phyloP scores from a whole-genome alignment of 2,888 invertebrate genomes.

The Drosophila leonis region DNA sequence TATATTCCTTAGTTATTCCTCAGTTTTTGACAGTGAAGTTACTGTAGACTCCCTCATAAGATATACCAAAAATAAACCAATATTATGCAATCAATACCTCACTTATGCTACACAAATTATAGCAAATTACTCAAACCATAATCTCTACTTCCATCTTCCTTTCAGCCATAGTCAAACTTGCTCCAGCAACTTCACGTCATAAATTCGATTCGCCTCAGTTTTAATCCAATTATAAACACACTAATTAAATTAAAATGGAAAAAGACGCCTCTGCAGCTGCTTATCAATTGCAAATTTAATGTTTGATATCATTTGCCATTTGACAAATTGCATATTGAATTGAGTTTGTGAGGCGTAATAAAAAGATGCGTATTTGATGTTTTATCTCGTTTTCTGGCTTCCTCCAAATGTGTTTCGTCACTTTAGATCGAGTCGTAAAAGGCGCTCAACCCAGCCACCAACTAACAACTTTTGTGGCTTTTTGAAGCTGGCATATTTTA shows the following conservation, averaged over 20 bases:
- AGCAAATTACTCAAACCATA: too few relatives aligned
- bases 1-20: too few relatives aligned
- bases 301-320: conserved; percentile 24
- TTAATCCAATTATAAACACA: background rate
- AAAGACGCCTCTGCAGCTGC: background rate
- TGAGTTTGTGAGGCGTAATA: conserved; percentile 23
- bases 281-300: background rate
- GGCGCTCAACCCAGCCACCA: conserved; percentile 16
- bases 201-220: background rate
- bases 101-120: too few relatives aligned
- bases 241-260: background rate
- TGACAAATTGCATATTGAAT: conserved; percentile 25
- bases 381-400: conserved; percentile 5
- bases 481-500: conserved; percentile 62
- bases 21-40: too few relatives aligned
- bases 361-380: conserved; percentile 41
- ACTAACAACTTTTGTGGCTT: conserved; percentile 58
- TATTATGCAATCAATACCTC: too few relatives aligned
- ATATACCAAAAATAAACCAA: too few relatives aligned
- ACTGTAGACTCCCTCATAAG: too few relatives aligned
- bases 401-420: conserved; percentile 31
- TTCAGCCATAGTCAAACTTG: background rate
- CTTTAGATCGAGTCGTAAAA: conserved; percentile 46
- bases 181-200: too few relatives aligned
- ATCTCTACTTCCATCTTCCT: too few relatives aligned